These are phyloP conservation scores for Petrophora chlorosata DNA, from an alignment of 2,888 invertebrate genomes.

Conservation along the genomic window DNA sequence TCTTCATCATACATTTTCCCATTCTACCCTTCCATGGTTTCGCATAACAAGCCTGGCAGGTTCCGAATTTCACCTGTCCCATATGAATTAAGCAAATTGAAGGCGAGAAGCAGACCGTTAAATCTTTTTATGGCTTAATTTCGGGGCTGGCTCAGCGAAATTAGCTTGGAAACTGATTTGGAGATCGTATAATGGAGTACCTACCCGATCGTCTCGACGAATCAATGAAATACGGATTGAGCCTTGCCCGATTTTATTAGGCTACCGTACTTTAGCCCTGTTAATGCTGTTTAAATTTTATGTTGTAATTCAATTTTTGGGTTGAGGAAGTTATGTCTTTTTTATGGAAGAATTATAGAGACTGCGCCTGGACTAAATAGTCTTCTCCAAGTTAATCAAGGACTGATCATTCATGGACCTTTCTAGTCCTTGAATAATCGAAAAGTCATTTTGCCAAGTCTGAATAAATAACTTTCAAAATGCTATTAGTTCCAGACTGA, in stretches of 20 bases:
- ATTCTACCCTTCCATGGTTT: too few species aligned
- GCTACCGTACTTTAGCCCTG: constrained; percentile 31
- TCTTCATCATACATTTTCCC: too few species aligned
- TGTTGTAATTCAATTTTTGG: constrained; percentile 21
- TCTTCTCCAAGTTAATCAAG: not conserved
- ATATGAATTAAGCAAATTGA: constrained; percentile 53
- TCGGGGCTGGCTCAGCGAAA: constrained; percentile 38
- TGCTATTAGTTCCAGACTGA: too few species aligned
- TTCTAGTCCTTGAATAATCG: too few species aligned
- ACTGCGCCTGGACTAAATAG: not conserved
- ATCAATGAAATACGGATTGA: constrained; percentile 46
- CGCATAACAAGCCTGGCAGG: constrained; percentile 4
- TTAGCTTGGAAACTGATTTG: constrained; percentile 41
- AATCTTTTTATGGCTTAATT: constrained; percentile 52
- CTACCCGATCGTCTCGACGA: constrained; percentile 18
- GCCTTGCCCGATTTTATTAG: constrained; percentile 34
- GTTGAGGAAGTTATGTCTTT: constrained; percentile 15
- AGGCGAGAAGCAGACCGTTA: constrained; percentile 50
- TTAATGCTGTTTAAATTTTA: constrained; percentile 39
- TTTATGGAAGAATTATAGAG: constrained; percentile 17
- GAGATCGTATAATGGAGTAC: constrained; percentile 21
- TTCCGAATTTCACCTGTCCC: constrained; percentile 39
- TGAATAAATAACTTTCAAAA: too few species aligned
- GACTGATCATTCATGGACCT: too few species aligned
- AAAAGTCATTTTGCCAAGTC: too few species aligned